A percentile compares a stretch with the other conserved stretches of the same genome.
phyloP scores from a whole-genome alignment of 2,113 vertebrate genomes.

The Corythoichthys haematopterus region DNA sequence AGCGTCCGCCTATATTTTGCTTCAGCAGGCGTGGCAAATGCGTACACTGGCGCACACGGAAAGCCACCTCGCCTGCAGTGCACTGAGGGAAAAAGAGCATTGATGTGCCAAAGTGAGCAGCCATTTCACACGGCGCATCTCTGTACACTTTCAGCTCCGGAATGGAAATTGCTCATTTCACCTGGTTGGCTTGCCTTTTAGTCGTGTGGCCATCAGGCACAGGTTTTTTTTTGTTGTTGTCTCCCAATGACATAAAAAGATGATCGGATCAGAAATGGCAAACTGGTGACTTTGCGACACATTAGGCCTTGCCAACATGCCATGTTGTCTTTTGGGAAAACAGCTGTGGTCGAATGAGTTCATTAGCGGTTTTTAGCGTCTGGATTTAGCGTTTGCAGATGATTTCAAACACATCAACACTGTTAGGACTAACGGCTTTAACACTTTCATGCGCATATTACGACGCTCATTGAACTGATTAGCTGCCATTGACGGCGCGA shows the following conservation, averaged over 20 bases:
- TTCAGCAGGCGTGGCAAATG: constrained; percentile 54
- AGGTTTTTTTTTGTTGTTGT: no score
- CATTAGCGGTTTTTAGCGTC: no score
- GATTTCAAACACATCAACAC: no score
- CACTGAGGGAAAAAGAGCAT: constrained; percentile 48
- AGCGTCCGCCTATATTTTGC: constrained; percentile 51
- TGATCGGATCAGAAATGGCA: constrained; percentile 65
- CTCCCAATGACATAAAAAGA: no score
- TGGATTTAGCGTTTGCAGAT: no score
- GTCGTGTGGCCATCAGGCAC: constrained; percentile 13
- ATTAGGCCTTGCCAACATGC: constrained; percentile 26
- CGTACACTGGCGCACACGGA: not conserved
- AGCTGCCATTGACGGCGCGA: no score
- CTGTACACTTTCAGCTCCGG: constrained; percentile 45
- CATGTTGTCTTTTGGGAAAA: no score
- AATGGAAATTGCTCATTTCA: constrained; percentile 70
- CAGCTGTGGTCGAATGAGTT: no score
- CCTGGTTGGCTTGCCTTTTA: constrained; percentile 49
- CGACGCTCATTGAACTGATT: no score
- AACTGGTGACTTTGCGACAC: constrained; percentile 25
- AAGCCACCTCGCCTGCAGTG: constrained; percentile 32
- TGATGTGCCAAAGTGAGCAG: constrained; percentile 68
- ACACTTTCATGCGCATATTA: no score
- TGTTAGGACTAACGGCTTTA: no score
- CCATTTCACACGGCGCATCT: constrained; percentile 53